Evolutionary conservation across 2,113 vertebrate species (phyloP).

Genomic region (Microtus richardsoni): DNA sequence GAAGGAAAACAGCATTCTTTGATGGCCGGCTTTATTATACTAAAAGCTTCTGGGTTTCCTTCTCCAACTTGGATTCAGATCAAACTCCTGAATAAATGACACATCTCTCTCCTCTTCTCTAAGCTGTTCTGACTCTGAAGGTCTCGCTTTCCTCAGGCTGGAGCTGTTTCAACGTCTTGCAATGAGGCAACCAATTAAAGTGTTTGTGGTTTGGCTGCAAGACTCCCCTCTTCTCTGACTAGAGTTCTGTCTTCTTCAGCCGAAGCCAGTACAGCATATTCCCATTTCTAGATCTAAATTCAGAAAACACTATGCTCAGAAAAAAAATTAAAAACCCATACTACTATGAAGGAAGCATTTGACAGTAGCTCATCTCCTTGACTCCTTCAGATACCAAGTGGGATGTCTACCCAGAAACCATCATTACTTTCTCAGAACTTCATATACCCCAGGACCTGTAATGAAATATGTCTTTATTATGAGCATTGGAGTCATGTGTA

Average conservation of each 20-base stretch:
- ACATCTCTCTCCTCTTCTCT: conserved; percentile 59
- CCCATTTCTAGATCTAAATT: conserved; percentile 27
- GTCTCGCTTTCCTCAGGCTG: conserved; percentile 56
- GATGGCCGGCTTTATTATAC: conserved; percentile 58
- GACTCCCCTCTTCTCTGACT: conserved; percentile 49
- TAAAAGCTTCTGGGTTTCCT: conserved; percentile 67
- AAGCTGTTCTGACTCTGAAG: conserved; percentile 62
- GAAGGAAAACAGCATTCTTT: conserved; percentile 18
- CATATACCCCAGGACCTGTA: not conserved
- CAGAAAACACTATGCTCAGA: conserved; percentile 41
- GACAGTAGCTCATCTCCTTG: conserved; percentile 11
- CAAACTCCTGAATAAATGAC: conserved; percentile 62
- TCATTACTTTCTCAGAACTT: not conserved
- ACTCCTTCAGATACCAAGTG: not conserved
- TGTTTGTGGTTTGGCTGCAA: conserved; percentile 50
- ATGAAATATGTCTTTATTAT: conserved; percentile 4
- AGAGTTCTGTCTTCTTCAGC: not conserved
- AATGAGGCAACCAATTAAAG: conserved; percentile 67
- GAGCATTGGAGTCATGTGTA: not conserved
- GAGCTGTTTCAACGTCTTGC: conserved; percentile 68
- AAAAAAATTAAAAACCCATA: not conserved
- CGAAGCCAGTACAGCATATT: not conserved
- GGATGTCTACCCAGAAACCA: not conserved
- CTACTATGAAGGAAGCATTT: not conserved
- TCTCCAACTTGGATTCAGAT: conserved; percentile 70